Evolutionary conservation across 2,113 vertebrate species (phyloP), one percentile per base, ranked within the genome.

Genomic region (Turdus rufiventris): DNA sequence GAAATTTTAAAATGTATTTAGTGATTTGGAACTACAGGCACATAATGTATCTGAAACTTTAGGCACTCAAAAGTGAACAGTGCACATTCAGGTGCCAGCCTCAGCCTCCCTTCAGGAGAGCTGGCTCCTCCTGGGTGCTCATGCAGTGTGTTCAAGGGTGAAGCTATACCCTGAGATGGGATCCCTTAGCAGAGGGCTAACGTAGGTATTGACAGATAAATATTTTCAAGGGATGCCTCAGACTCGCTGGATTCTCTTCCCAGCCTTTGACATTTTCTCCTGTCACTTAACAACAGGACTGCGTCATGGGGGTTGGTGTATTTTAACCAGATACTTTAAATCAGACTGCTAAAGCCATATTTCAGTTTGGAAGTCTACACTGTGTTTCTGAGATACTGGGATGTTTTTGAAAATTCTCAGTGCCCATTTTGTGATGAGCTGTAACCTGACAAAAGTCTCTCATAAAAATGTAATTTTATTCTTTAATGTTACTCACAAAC

Each of bases 381-480:
- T 70, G 7, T 70, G 19, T 70, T 90, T 91, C 83, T 71, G 83
- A 94, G 45, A 70, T 62, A 47, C 36, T 53, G 54, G 42, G 25
- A 57, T 38, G 57, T 34, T 88, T 89, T 47, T 58, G 60, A 80
- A 88, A 93, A 73, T 86, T 89, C 34, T 85, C 67, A 29, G 26
- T 90, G 62, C 38, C 68, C 76, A 8, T 66, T 89, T 71, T 85
- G 67, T 72, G 67, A 94, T 74, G 58, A 94, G 63, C 56, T 91
- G 54, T 60, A 93, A 77, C 36, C 24, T 67, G 88, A 95, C 72
- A 29, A 80, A 91, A 73, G 56, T 60, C 73, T 80, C 31, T 71
- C 89, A 77, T 94, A 86, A 95, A 95, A 71, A 15, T 21, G 45
- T 63, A 83, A 77, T 86, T 74, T 91, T 90, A 36, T 83, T 95